A percentile compares a stretch with the other conserved stretches of the same genome.
These are phyloP conservation scores for Prunella fulvescens DNA, from an alignment of 2,113 vertebrate genomes.

Conservation along the genomic window DNA sequence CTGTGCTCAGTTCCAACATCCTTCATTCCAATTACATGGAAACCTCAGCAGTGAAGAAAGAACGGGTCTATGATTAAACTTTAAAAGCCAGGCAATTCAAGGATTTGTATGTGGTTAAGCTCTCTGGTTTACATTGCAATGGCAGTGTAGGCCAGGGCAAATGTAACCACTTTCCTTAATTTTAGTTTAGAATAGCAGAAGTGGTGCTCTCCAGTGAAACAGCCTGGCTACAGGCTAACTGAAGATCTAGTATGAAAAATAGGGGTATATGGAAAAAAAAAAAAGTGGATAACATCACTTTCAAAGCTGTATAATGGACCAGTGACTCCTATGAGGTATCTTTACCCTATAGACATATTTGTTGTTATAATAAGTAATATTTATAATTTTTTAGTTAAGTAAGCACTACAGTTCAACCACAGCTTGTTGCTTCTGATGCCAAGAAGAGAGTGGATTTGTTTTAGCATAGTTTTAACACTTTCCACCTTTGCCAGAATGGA, in stretches of 20 bases:
- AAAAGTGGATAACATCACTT: not conserved
- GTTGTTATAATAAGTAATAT: not conserved
- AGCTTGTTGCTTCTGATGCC: not conserved
- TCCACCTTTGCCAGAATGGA: not conserved
- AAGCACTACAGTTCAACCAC: not conserved
- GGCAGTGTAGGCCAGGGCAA: conserved; percentile 20
- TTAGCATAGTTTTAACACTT: not conserved
- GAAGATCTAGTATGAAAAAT: not conserved
- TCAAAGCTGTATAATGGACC: not conserved
- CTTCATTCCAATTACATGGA: not conserved
- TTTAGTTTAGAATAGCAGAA: conserved; percentile 25
- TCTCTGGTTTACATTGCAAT: conserved; percentile 44
- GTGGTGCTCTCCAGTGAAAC: not conserved
- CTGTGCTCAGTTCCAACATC: not conserved
- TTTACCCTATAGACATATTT: not conserved
- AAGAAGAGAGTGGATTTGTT: not conserved
- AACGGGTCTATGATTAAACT: conserved; percentile 28
- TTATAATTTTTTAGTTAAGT: not conserved
- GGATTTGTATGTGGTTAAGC: conserved; percentile 44
- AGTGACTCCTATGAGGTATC: not conserved
- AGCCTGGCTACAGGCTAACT: not conserved
- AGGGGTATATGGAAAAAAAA: not conserved
- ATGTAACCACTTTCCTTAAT: not conserved
- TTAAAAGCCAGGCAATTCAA: conserved; percentile 63
- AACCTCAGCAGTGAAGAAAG: conserved; percentile 12